phyloP scores from a whole-genome alignment of 2,888 invertebrate genomes.

The Drosophila buzzatii region DNA sequence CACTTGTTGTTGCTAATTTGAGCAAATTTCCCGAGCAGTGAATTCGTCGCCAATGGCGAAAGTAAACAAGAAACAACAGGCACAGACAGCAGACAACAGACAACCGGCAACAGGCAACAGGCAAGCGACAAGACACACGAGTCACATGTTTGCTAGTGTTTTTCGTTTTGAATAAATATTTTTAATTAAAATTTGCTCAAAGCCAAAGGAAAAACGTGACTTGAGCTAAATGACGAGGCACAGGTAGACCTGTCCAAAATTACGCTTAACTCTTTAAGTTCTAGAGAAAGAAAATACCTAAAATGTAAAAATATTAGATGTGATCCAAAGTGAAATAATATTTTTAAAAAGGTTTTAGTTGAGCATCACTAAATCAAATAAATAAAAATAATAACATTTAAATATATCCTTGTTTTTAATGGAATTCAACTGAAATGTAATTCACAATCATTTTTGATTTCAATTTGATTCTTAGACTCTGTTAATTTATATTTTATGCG shows the following conservation, averaged over 20 bases:
- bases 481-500: neutral
- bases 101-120: conserved; percentile 24
- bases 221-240: conserved; percentile 28
- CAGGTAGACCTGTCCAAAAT: conserved; percentile 1
- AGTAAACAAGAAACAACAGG: conserved; percentile 60
- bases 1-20: conserved; percentile 71
- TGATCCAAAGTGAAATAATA: neutral
- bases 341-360: no score
- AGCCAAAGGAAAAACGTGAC: conserved; percentile 50
- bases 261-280: conserved; percentile 9
- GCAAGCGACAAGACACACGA: conserved; percentile 42
- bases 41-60: conserved; percentile 60
- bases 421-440: neutral
- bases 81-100: conserved; percentile 24
- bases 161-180: conserved; percentile 65
- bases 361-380: no score
- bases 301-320: neutral
- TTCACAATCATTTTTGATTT: neutral
- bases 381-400: no score
- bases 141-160: conserved; percentile 52
- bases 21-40: conserved; percentile 67
- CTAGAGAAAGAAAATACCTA: neutral
- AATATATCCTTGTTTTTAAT: neutral
- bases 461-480: neutral
- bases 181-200: conserved; percentile 71